Conservation (phyloP, 1,140 invertebrate species). For the Zaprionus africanus region DNA sequence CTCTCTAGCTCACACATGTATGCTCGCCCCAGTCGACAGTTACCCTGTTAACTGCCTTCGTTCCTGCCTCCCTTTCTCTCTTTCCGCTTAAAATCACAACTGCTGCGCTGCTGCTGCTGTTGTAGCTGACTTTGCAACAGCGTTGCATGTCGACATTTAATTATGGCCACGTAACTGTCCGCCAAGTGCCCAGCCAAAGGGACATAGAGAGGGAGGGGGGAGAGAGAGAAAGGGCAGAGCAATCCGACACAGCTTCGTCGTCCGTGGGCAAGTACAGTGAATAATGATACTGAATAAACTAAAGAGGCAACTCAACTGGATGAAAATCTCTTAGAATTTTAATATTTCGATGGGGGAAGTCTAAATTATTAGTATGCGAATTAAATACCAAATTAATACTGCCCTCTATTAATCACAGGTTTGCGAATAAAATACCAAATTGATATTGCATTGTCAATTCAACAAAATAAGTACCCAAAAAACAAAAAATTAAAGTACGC, state of each 20-base stretch:
- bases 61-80: neutral
- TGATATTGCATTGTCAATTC: neutral
- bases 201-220: neutral
- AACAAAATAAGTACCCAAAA: neutral
- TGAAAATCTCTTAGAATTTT: neutral
- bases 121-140: conserved; percentile 47
- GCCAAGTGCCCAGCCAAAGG: conserved; percentile 25
- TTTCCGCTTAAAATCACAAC: conserved; percentile 25
- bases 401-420: no score
- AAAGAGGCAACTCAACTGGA: no score
- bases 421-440: neutral
- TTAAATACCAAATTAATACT: neutral
- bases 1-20: neutral
- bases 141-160: conserved; percentile 81
- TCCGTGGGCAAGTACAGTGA: conserved; percentile 17
- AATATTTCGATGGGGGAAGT: neutral
- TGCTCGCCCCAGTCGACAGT: conserved; percentile 4
- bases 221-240: neutral
- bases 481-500: neutral
- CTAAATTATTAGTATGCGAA: no score
- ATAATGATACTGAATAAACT: neutral
- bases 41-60: conserved; percentile 19
- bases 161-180: conserved; percentile 70
- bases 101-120: conserved; percentile 5
- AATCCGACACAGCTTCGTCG: neutral